phyloP scores from a whole-genome alignment of 2,888 invertebrate genomes.

The Conops quadrifasciatus region DNA sequence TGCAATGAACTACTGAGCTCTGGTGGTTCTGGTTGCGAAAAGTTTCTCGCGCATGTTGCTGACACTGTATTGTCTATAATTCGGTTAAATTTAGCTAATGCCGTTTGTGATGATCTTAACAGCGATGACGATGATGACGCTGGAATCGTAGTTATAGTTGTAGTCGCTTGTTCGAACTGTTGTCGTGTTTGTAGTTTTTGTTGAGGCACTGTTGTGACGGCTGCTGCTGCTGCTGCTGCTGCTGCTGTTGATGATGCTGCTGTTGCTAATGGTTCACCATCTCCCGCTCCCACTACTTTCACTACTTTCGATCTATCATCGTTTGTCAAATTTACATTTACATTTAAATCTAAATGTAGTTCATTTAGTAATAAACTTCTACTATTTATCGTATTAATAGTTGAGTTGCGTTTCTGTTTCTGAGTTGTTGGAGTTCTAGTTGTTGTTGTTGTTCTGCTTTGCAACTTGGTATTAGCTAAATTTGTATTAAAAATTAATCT shows the following conservation, averaged over 20 bases:
- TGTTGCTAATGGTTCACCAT: slow-evolving; percentile 32
- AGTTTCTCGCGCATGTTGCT: slow-evolving; percentile 49
- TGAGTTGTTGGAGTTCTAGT: slow-evolving; percentile 47
- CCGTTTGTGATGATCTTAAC: slow-evolving; percentile 54
- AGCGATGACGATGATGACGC: slow-evolving; percentile 53
- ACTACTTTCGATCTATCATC: slow-evolving; percentile 41
- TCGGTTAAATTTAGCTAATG: slow-evolving; percentile 66
- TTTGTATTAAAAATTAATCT: slow-evolving; percentile 65
- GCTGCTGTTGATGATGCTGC: slow-evolving; percentile 22
- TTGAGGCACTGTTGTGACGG: slow-evolving; percentile 64
- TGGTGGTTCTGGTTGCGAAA: slow-evolving; percentile 46
- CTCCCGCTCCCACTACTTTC: slow-evolving; percentile 36
- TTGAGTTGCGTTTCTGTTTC: slow-evolving; percentile 43
- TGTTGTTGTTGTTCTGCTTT: slow-evolving; percentile 52
- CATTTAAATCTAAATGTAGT: slow-evolving; percentile 58
- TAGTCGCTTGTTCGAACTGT: slow-evolving; percentile 25
- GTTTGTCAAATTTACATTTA: slow-evolving; percentile 55
- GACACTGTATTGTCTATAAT: slow-evolving; percentile 62
- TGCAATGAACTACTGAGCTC: slow-evolving; percentile 30
- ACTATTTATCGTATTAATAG: slow-evolving; percentile 41
- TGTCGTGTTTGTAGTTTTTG: slow-evolving; percentile 39
- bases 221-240: slow-evolving; percentile 39
- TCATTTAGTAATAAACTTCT: slow-evolving; percentile 49
- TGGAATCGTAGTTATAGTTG: slow-evolving; percentile 44
- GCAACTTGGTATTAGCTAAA: slow-evolving; percentile 65